Evolutionary conservation across 2,888 invertebrate species (phyloP), one percentile per base, ranked within the genome.

Genomic region (Taphrorychus bicolor): DNA sequence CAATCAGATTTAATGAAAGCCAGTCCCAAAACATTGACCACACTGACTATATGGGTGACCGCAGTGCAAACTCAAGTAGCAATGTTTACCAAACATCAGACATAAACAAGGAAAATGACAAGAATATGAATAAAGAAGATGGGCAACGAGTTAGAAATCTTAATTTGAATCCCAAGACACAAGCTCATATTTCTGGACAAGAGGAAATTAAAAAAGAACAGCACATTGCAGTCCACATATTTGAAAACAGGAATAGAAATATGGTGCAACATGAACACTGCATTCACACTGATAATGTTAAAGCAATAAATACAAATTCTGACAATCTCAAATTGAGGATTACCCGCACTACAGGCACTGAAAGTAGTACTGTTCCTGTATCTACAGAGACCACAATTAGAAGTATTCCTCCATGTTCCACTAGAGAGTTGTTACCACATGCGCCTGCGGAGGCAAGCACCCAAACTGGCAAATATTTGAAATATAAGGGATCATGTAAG

Each of bases 181-280:
- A 11, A 45, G 2, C 45, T 1, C n/a, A n/a, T n/a, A n/a, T n/a
- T n/a, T n/a, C n/a, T n/a, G n/a, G n/a, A n/a, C n/a, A n/a, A n/a
- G n/a, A n/a, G n/a, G 32, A 3, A 32, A 3, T 14, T 7, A 73
- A 69, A 71, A 75, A 73, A 68, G 72, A 75, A 23, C 75, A 74
- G 53, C 74, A 74, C 11, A 76, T 79, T 59, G 72, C 75, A n/a
- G 75, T 80, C 14, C 75, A 79, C 67, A 77, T 80, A 64, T 66
- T 68, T 62, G 72, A 65, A 14, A 65, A 60, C 4, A 53, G 63
- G 41, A 49, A 3, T n/a, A 9, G 7, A 9, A 56, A 58, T 14
- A 21, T 41, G 22, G 14, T 42, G 11, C 11, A 59, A 21, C 73
- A 73, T 57, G 69, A 71, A 1, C 73, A 74, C 59, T 73, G 73